Conservation (phyloP, 2,888 invertebrate genomes). For the Coelinius sp. region DNA sequence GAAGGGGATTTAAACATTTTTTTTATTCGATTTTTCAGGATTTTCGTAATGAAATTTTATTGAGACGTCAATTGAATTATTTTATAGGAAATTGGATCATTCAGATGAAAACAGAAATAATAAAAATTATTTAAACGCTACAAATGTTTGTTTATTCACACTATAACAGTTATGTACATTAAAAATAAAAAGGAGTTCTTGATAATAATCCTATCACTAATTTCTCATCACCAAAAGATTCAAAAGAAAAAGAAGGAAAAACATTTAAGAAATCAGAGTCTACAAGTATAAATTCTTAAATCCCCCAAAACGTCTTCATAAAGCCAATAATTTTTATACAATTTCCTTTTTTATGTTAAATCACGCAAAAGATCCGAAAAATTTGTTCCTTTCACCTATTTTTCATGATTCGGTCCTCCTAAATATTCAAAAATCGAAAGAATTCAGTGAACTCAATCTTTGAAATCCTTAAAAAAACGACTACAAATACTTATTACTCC, state of each 20-base stretch:
- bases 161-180: slow-evolving; percentile 65
- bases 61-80: too few species aligned
- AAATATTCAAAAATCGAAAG: neutral
- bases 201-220: neutral
- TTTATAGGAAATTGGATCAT: too few species aligned
- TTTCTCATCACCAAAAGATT: neutral
- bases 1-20: neutral
- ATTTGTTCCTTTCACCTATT: neutral
- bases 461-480: neutral
- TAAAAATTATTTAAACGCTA: slow-evolving; percentile 49
- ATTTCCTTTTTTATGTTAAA: neutral
- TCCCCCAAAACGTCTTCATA: neutral
- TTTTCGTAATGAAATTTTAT: neutral
- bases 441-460: neutral
- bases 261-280: neutral
- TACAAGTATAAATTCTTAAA: neutral
- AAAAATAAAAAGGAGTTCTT: slow-evolving; percentile 53
- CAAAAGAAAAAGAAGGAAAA: neutral
- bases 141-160: slow-evolving; percentile 62
- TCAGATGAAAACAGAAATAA: neutral
- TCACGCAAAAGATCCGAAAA: neutral
- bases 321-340: neutral
- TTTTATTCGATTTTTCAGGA: neutral
- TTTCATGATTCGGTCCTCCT: neutral
- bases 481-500: neutral